These are phyloP conservation scores for Lasioglossum calceatum DNA, from an alignment of 2,888 invertebrate genomes.

Conservation along the genomic window DNA sequence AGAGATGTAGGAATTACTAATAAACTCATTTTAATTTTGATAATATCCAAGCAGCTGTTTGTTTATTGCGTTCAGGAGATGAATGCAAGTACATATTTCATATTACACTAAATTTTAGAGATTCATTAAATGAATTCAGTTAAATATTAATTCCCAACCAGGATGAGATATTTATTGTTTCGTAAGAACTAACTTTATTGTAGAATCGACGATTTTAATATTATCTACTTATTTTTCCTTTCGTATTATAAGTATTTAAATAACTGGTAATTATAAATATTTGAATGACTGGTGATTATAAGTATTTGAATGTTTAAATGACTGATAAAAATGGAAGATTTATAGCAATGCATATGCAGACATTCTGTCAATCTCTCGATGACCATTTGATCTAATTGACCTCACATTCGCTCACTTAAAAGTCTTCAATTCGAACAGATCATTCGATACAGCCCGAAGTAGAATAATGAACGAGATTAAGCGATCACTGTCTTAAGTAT, in stretches of 20 bases:
- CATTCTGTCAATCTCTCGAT: neutral
- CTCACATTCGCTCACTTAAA: neutral
- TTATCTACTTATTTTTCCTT: neutral
- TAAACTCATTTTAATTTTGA: neutral
- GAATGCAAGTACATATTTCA: neutral
- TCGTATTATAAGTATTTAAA: neutral
- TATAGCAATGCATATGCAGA: neutral
- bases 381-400: neutral
- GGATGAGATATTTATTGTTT: neutral
- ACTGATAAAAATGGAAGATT: neutral
- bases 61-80: neutral
- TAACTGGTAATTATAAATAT: too few species aligned
- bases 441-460: neutral
- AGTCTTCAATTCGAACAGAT: slow-evolving; percentile 8
- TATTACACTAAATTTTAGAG: neutral
- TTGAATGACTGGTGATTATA: neutral
- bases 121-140: neutral
- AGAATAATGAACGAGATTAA: slow-evolving; percentile 38
- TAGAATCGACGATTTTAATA: neutral
- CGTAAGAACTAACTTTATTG: neutral
- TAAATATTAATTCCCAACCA: neutral
- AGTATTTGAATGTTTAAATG: neutral
- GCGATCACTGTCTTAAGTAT: neutral
- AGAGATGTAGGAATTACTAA: neutral
- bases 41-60: neutral